These are phyloP conservation scores for Brienomyrus brachyistius DNA, from an alignment of 2,113 vertebrate species.

Conservation along the genomic window DNA sequence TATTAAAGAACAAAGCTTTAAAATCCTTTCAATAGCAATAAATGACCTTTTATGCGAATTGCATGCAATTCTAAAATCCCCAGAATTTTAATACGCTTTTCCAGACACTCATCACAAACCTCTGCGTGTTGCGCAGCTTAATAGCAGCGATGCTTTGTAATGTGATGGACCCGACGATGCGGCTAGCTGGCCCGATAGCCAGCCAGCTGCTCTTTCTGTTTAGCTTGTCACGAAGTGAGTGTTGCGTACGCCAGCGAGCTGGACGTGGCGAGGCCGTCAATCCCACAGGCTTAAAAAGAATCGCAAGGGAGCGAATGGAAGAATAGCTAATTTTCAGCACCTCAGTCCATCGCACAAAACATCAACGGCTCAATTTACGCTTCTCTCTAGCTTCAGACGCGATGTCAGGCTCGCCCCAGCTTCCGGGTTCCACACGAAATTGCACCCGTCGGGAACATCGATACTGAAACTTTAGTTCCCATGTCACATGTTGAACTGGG, in stretches of 20 bases:
- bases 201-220: neutral
- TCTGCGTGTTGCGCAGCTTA: neutral
- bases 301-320: neutral
- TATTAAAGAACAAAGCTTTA: neutral
- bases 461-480: neutral
- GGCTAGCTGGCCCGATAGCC: neutral
- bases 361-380: neutral
- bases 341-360: neutral
- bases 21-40: neutral
- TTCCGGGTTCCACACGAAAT: conserved; percentile 4
- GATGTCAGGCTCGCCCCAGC: neutral
- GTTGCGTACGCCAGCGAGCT: neutral
- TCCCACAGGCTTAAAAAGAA: neutral
- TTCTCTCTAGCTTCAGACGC: neutral
- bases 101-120: conserved; percentile 21
- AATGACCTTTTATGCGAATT: neutral
- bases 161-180: neutral
- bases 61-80: neutral
- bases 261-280: neutral
- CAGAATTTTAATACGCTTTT: neutral
- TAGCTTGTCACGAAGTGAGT: neutral
- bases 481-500: neutral
- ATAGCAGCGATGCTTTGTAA: neutral
- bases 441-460: neutral
- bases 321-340: neutral